Evolutionary conservation across 1,140 invertebrate species (phyloP).

Genomic region (Chelonus insularis): DNA sequence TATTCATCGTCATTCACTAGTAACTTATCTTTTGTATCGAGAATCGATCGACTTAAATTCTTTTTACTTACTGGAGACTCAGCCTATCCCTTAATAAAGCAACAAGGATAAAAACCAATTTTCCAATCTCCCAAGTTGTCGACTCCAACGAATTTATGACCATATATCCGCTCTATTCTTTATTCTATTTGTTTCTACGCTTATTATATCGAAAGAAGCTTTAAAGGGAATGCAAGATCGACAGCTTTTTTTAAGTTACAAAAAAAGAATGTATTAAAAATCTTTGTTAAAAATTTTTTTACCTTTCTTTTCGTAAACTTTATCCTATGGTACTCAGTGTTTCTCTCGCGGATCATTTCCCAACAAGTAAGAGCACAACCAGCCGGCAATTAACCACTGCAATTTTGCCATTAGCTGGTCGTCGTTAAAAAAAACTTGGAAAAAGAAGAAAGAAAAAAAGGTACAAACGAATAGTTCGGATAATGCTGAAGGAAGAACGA

Average conservation of each 20-base stretch:
- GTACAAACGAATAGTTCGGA: constrained; percentile 10
- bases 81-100: constrained; percentile 19
- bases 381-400: constrained; percentile 36
- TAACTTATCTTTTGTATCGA: not conserved
- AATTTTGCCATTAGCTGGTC: constrained; percentile 35
- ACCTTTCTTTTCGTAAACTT: no score
- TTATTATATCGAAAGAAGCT: not conserved
- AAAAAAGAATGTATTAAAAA: no score
- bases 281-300: no score
- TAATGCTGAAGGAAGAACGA: not conserved
- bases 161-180: constrained; percentile 13
- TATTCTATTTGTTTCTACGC: not conserved
- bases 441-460: constrained; percentile 17
- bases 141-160: constrained; percentile 25
- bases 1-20: no score
- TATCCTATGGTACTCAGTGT: not conserved
- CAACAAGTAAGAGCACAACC: constrained; percentile 23
- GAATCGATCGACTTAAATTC: not conserved
- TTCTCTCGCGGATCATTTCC: constrained; percentile 29
- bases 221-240: no score
- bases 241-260: no score
- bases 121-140: constrained; percentile 31
- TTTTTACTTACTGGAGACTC: not conserved
- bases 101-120: constrained; percentile 31
- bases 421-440: constrained; percentile 22